Evolutionary conservation across 2,888 invertebrate genomes (phyloP), one percentile per base, ranked within the genome.

Genomic region (Prosopocoilus inquinatus): DNA sequence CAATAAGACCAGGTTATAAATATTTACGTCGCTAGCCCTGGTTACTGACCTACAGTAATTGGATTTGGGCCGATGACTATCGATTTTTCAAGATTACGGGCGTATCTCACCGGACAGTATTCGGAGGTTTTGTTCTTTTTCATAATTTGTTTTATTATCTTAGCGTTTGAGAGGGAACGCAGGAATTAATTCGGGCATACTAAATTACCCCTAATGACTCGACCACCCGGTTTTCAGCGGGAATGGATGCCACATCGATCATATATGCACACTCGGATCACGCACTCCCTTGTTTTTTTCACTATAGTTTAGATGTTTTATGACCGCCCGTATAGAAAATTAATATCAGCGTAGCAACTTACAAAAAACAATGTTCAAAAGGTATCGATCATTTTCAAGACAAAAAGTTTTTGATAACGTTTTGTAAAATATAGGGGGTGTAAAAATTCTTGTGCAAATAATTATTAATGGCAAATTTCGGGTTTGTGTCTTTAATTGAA

Each of bases 121-220:
- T 13, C 7, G 12, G 9, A 9, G 8, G 13, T 41, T 41, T 41
- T 36, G 36, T 41, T 44, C 34, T 48, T 53, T 53, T 41, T 34
- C 13, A 41, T 41, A 41, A 41, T 11, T 41, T 41, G 41, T 55
- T 55, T 55, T 53, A 47, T 53, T 53, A 36, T 41, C 53, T 47
- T 47, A 53, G 46, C 50, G 35, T 55, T 46, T 50, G 39, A 47
- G 20, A 28, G 46, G 45, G 55, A 55, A 43, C 47, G 46, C 46
- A 55, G 49, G 55, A 50, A 49, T 55, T 53, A 53, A 43, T 55
- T 55, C 55, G 50, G 49, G 57, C 60, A 55, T 62, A 59, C 64
- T 67, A 67, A 66, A 66, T 64, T 66, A 65, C 62, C 57, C 61
- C 60, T 67, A 67, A 67, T 64, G 67, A 66, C 61, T 62, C 59